Conservation (phyloP, 2,888 invertebrate genomes). For the Drosophila aldrichi region DNA sequence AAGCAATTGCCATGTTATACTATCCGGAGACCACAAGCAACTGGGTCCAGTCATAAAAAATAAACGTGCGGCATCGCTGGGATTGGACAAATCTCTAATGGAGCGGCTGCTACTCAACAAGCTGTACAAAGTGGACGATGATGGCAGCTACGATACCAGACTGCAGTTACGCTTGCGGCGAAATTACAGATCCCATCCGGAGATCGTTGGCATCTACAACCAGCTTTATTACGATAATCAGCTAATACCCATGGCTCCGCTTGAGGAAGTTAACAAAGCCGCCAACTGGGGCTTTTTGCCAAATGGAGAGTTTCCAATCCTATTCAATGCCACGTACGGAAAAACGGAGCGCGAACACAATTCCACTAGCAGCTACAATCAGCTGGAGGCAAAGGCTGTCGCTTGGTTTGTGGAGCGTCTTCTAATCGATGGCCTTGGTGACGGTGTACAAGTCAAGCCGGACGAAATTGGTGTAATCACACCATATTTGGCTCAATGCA, state of each 20-base stretch:
- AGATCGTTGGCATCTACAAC: conserved; percentile 89
- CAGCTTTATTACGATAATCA: conserved; percentile 90
- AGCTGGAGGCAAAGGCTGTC: conserved; percentile 87
- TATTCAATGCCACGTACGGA: conserved; percentile 3
- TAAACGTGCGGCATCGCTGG: conserved; percentile 66
- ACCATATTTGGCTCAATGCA: conserved; percentile 86
- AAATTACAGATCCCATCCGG: conserved; percentile 91
- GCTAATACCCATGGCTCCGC: conserved; percentile 85
- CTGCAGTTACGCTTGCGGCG: conserved; percentile 90
- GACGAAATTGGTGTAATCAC: conserved; percentile 87
- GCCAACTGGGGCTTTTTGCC: neutral
- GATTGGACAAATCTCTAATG: conserved; percentile 87
- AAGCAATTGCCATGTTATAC: conserved; percentile 86
- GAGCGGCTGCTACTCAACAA: conserved; percentile 88
- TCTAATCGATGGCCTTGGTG: conserved; percentile 83
- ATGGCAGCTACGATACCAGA: conserved; percentile 86
- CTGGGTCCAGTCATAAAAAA: conserved; percentile 86
- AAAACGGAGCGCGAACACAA: conserved; percentile 21
- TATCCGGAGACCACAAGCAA: conserved; percentile 89
- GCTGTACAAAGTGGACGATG: conserved; percentile 80
- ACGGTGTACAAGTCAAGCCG: conserved; percentile 80
- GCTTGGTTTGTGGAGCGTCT: conserved; percentile 87
- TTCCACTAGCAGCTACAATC: conserved; percentile 87
- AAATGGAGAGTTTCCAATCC: conserved; percentile 4
- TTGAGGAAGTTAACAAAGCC: neutral